Base-by-base conservation (phyloP, 2,797 vertebrate species). In the Eurystomus glaucurus region DNA sequence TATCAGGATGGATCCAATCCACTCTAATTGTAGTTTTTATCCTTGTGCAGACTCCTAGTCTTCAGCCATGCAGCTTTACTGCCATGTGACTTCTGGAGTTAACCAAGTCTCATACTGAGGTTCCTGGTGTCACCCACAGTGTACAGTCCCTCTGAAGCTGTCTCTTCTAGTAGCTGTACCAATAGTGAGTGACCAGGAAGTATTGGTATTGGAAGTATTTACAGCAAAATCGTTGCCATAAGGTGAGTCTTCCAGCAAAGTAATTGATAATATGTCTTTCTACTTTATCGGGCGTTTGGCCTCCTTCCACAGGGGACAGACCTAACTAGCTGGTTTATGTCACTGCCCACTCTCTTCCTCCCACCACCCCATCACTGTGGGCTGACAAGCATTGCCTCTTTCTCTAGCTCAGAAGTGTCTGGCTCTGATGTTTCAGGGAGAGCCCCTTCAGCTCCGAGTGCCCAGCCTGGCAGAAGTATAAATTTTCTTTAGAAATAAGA, bases 401-500 rank as follows among this genome's bases (percentile, higher is more conserved):
- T n/a, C 35, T 48, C 20, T 17, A 50, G n/a, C 62, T 87, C 80
- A 51, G 77, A 76, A 81, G 62, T 33, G 13, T 51, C 71, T 1
- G 1, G 25, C 48, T 93, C 23, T 35, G 72, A 33, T 75, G 65
- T 90, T 86, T 58, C 57, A 46, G 41, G 50, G 61, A 88, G 19
- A 71, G 12, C 33, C 25, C 18, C 18, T 86, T 86, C 88, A 93
- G 35, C 33, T 94, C 79, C 37, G 51, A 70, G 64, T 4, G 1
- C 28, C 66, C 26, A 72, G 41, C 65, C 50, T 75, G 33, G 14
- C n/a, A 77, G 69, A 79, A 92, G 50, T 12, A 26, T 7, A 37
- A 16, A 10, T 92, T 92, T 91, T 84, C 31, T 84, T 81, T 76
- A 69, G 61, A 93, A 86, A 88, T 35, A 81, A 77, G 37, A 71